These are phyloP conservation scores for Trematomus loennbergii DNA, from an alignment of 2,113 vertebrate genomes.

Conservation along the genomic window DNA sequence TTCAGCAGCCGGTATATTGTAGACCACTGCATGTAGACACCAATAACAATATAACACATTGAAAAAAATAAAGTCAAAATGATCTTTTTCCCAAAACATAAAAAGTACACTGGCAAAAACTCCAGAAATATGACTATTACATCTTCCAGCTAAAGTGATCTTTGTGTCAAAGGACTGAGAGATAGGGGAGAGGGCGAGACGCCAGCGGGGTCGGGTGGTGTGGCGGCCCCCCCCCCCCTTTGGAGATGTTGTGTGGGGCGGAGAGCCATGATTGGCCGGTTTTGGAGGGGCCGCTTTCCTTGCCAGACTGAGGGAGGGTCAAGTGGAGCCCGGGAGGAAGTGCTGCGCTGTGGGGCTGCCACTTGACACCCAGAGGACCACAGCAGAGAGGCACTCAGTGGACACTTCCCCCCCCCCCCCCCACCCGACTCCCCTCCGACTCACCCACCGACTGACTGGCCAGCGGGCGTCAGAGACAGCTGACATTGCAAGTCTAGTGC, in stretches of 20 bases:
- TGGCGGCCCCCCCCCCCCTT: background rate
- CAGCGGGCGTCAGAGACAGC: constrained; percentile 55
- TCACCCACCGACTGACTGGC: constrained; percentile 29
- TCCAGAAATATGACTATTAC: constrained; percentile 82
- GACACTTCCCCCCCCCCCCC: constrained; percentile 48
- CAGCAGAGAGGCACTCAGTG: constrained; percentile 82
- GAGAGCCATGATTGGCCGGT: constrained; percentile 67
- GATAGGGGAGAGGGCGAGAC: constrained; percentile 48
- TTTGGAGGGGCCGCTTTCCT: constrained; percentile 58
- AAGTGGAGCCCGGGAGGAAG: constrained; percentile 68
- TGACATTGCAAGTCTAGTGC: constrained; percentile 75
- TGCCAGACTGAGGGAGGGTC: constrained; percentile 52
- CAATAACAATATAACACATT: constrained; percentile 63
- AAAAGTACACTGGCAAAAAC: constrained; percentile 76
- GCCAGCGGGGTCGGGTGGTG: constrained; percentile 47
- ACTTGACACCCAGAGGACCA: constrained; percentile 63
- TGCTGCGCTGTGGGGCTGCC: constrained; percentile 65
- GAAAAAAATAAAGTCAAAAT: constrained; percentile 47
- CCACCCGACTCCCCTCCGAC: constrained; percentile 26
- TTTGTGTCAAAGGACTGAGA: constrained; percentile 78
- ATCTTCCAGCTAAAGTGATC: constrained; percentile 86
- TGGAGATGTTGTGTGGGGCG: constrained; percentile 45
- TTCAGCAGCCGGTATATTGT: constrained; percentile 75
- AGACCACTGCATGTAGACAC: constrained; percentile 78
- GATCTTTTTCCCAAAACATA: constrained; percentile 47